Evolutionary conservation across 1,140 invertebrate genomes (phyloP).

Genomic region (Brachionus angularis): DNA sequence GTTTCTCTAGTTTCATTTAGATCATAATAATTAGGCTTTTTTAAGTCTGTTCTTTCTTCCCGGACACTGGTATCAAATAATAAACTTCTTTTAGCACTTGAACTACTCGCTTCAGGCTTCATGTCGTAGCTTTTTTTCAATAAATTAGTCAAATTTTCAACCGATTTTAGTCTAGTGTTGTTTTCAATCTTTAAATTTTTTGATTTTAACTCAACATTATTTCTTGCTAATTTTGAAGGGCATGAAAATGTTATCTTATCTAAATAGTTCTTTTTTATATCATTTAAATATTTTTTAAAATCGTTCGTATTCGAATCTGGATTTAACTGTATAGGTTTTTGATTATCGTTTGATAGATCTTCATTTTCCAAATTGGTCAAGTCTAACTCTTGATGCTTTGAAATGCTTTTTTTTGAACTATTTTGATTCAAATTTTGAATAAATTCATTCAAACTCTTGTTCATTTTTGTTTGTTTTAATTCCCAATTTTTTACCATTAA

Average conservation of each 20-base stretch:
- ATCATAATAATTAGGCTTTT: background rate
- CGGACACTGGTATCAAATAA: background rate
- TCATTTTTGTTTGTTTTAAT: constrained; percentile 24
- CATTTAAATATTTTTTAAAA: constrained; percentile 17
- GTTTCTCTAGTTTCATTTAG: background rate
- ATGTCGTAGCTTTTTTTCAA: background rate
- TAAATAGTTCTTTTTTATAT: constrained; percentile 2
- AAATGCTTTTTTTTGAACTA: background rate
- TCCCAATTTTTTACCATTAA: constrained; percentile 2
- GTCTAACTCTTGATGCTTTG: background rate
- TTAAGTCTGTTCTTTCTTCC: background rate
- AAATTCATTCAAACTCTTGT: constrained; percentile 12
- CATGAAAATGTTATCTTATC: constrained; percentile 22
- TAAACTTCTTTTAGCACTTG: constrained; percentile 9
- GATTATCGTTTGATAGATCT: background rate
- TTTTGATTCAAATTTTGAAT: constrained; percentile 11
- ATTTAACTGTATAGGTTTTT: too few relatives aligned
- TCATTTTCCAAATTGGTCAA: constrained; percentile 10
- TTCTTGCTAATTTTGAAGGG: constrained; percentile 13
- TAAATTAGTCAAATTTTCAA: constrained; percentile 21
- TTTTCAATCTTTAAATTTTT: background rate
- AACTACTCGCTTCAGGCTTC: background rate
- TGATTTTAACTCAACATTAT: background rate
- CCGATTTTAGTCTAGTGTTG: background rate
- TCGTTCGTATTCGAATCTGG: background rate